These are phyloP conservation scores for Eupeodes corollae DNA, from an alignment of 1,140 invertebrate species.

Conservation along the genomic window DNA sequence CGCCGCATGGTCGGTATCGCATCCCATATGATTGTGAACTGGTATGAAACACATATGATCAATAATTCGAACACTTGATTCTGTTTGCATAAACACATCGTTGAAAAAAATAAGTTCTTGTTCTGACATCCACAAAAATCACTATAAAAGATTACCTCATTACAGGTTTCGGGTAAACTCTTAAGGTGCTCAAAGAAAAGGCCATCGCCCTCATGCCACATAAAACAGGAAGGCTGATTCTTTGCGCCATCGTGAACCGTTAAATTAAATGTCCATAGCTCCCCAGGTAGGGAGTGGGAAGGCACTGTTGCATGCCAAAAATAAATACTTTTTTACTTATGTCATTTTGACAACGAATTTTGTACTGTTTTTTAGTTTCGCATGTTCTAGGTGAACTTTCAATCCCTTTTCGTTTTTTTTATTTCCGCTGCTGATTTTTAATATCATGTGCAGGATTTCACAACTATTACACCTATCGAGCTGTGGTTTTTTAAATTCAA, in stretches of 20 bases:
- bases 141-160: constrained; percentile 22
- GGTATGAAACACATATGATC: constrained; percentile 32
- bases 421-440: constrained; percentile 9
- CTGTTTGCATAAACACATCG: constrained; percentile 12
- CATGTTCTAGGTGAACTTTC: neutral
- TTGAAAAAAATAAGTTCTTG: constrained; percentile 21
- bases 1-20: constrained; percentile 21
- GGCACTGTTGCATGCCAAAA: constrained; percentile 33
- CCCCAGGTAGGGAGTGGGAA: constrained; percentile 25
- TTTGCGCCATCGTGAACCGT: constrained; percentile 22
- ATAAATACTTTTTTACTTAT: no score
- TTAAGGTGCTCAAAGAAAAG: constrained; percentile 16
- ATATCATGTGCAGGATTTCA: constrained; percentile 7
- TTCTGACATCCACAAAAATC: constrained; percentile 30
- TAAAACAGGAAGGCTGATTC: constrained; percentile 18
- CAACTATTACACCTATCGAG: constrained; percentile 18
- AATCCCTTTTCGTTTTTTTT: neutral
- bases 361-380: constrained; percentile 4
- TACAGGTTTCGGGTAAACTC: no score
- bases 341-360: constrained; percentile 5
- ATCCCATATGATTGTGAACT: no score
- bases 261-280: constrained; percentile 35
- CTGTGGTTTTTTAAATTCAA: constrained; percentile 15
- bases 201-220: constrained; percentile 29
- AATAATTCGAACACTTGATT: constrained; percentile 7